Evolutionary conservation across 2,888 invertebrate species (phyloP), one percentile per base, ranked within the genome.

Genomic region (Eledone cirrhosa): DNA sequence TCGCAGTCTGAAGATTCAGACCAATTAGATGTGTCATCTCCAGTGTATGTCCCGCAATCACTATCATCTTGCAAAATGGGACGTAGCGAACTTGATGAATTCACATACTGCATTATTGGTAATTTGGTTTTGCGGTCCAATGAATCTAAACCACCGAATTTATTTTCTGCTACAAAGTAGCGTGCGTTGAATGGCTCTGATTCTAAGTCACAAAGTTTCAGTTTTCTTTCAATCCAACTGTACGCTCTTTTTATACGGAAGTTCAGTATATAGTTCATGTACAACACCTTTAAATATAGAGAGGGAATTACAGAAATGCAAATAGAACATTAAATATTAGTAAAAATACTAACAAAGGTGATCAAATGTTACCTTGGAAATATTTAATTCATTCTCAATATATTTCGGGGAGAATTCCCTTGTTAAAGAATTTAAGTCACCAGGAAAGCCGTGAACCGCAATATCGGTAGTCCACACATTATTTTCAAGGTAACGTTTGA

Each of bases 261-360:
- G 27, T 81, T 81, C 80, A 86, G 81, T 11, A 86, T 82, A 77
- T 86, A 86, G 74, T 84, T 83, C 75, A 86, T 84, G 79, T 86
- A 86, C 85, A 86, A 84, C 24, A 83, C 41, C 72, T 72, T 41
- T 41, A 41, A 41, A 41, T 5, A 41, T 41, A 5, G 41, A 41
- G 41, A 41, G 11, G 41, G 11, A 1, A 41, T 41, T 41, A 41
- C 3, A 41, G 8, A 41, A n/a, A n/a, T n/a, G n/a, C n/a, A n/a
- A n/a, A n/a, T n/a, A n/a, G n/a, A n/a, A n/a, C n/a, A n/a, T n/a
- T n/a, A n/a, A n/a, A n/a, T n/a, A n/a, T n/a, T n/a, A n/a, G n/a
- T n/a, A n/a, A n/a, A n/a, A n/a, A n/a, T n/a, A n/a, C n/a, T n/a
- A n/a, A n/a, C n/a, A n/a, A n/a, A n/a, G n/a, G n/a, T n/a, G n/a